Evolutionary conservation across 2,797 vertebrate genomes (phyloP).

Genomic region (Cyclopterus lumpus): DNA sequence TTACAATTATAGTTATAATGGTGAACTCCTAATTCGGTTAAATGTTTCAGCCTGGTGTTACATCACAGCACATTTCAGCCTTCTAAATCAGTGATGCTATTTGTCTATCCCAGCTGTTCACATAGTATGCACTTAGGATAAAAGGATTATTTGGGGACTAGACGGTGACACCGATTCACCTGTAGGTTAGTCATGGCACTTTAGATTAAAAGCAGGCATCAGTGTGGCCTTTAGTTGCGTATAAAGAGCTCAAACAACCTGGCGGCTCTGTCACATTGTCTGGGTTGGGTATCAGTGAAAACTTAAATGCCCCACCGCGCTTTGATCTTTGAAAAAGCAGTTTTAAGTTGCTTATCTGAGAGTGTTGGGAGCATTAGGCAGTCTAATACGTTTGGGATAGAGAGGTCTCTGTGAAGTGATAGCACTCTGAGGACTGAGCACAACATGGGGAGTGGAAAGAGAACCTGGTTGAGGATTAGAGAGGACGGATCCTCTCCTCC

Average conservation of each 20-base stretch:
- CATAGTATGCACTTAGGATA: constrained; percentile 69
- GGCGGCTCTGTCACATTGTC: constrained; percentile 39
- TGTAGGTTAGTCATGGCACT: constrained; percentile 62
- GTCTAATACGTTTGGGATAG: constrained; percentile 67
- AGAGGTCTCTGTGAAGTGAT: constrained; percentile 57
- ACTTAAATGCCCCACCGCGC: constrained; percentile 40
- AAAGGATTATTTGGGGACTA: constrained; percentile 63
- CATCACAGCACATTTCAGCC: constrained; percentile 24
- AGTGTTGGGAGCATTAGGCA: constrained; percentile 64
- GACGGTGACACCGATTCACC: constrained; percentile 65
- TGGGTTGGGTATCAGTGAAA: constrained; percentile 37
- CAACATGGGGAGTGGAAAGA: constrained; percentile 37
- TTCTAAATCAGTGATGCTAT: constrained; percentile 48
- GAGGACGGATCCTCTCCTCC: constrained; percentile 69
- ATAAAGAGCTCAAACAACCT: constrained; percentile 48
- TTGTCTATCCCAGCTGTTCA: constrained; percentile 68
- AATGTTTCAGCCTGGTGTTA: constrained; percentile 27
- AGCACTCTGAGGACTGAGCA: constrained; percentile 55
- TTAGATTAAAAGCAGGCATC: constrained; percentile 48
- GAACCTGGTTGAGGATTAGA: constrained; percentile 73
- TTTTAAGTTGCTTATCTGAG: constrained; percentile 74
- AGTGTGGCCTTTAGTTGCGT: constrained; percentile 31
- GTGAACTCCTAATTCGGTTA: constrained; percentile 26
- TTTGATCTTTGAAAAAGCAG: constrained; percentile 56
- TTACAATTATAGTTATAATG: not conserved